Base-by-base conservation (phyloP, 2,888 invertebrate genomes). In the Cyclophora punctaria region DNA sequence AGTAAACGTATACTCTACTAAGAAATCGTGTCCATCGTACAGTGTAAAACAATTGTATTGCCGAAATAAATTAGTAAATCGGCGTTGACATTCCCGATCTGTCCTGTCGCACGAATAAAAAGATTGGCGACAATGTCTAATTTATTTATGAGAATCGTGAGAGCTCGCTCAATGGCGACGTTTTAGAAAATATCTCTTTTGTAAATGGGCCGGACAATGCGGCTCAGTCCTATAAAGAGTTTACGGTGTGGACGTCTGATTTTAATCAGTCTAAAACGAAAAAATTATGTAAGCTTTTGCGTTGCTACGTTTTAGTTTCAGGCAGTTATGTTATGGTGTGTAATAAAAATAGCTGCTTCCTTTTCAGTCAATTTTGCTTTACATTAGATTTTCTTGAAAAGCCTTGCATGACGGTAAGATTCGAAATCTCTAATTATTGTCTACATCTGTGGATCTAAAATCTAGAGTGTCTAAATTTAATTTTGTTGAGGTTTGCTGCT, bases 51-150 rank as follows among this genome's bases (percentile, higher is more conserved):
- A 20, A 43, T 47, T 45, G 52, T 56, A 57, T 75, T 78, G 82
- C 80, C 83, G 74, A 83, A 83, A 80, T 80, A 78, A 82, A 85
- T 85, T 83, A 84, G 82, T 80, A 72, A 85, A 83, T 80, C 77
- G 78, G 69, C 79, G 73, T 79, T 75, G 82, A 82, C 83, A 83
- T 86, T 86, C 83, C 74, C 73, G 55, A 67, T 66, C 69, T 66
- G 76, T 73, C 75, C 67, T 67, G 66, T 64, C 73, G 59, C 68
- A 60, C 57, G 66, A 71, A 65, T 73, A 83, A 86, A 85, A 86
- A 86, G 75, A 73, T 65, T 64, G 63, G 66, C 67, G 68, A 70
- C 73, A 71, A 76, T 64, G 70, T 65, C 72, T 82, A 83, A 83
- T 84, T 83, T 85, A 85, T 85, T 83, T 83, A 86, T 85, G 80